phyloP scores from a whole-genome alignment of 2,888 invertebrate species.

The Coenonympha glycerion region DNA sequence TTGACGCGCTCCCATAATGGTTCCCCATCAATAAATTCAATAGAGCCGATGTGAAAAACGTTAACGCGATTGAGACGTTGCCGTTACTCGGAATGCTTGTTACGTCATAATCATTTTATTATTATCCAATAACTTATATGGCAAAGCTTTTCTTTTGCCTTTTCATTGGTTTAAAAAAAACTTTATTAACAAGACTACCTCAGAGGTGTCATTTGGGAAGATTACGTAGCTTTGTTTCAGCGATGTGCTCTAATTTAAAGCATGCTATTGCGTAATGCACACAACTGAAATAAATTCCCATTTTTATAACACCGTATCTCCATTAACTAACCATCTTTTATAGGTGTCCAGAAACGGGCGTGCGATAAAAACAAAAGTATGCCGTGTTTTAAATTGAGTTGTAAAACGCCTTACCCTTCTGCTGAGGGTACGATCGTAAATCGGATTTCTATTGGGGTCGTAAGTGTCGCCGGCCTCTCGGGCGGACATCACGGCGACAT shows the following conservation, averaged over 20 bases:
- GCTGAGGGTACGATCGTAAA: conserved; percentile 60
- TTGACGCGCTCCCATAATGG: conserved; percentile 60
- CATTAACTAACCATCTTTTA: conserved; percentile 23
- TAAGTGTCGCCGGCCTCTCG: conserved; percentile 52
- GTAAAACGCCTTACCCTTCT: conserved; percentile 61
- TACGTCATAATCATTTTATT: conserved; percentile 48
- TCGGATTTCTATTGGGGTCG: conserved; percentile 57
- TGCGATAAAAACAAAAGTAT: conserved; percentile 40
- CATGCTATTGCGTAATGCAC: not conserved
- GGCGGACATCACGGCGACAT: conserved; percentile 53
- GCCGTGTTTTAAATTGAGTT: conserved; percentile 63
- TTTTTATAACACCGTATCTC: conserved; percentile 8
- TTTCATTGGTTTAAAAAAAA: conserved; percentile 11
- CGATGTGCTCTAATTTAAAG: not conserved
- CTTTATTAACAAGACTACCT: not conserved
- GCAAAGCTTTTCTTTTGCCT: conserved; percentile 11
- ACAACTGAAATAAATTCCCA: not conserved
- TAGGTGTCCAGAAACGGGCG: conserved; percentile 19
- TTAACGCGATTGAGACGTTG: conserved; percentile 60
- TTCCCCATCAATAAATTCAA: conserved; percentile 55
- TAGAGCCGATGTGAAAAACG: conserved; percentile 51
- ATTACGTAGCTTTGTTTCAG: not conserved
- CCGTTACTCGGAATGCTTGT: conserved; percentile 49
- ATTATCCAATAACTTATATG: conserved; percentile 33
- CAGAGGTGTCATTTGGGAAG: too few species aligned